Base-by-base conservation (phyloP, 1,140 invertebrate genomes). In the Zaprionus tsacasi region DNA sequence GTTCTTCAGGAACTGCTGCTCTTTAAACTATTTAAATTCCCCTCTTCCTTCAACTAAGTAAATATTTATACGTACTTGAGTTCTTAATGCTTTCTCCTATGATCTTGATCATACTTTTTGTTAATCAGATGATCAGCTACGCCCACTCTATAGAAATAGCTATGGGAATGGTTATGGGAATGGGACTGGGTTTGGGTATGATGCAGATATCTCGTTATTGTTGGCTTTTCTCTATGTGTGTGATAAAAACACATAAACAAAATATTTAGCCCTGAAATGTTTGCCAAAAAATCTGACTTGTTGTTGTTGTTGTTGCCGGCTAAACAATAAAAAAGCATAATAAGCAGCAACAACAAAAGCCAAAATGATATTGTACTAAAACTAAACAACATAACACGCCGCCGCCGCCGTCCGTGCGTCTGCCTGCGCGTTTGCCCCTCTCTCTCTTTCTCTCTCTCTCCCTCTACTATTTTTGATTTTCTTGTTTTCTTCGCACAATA, bases 221-320 rank as follows among this genome's bases (percentile, higher is more conserved):
- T 74, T 43, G 54, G 57, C 48, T 59, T 21, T 45, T 30, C 11
- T 30, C 21, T 21, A 21, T 21, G 21, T 21, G 21, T 79, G 67
- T 87, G 82, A 87, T 83, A 89, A 88, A 88, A 78, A 70, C 79
- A 76, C 70, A 87, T 81, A 87, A 88, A 82, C 73, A 89, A 89
- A 88, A 81, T 89, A 88, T 88, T 88, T 88, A 89, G 85, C 85
- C 85, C 85, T 88, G 85, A 88, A 88, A 85, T 88, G 85, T 81
- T 88, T 88, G 83, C 83, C 85, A 88, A 88, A 88, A 89, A 89
- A 88, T 83, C 78, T 74, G 64, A 15, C 12, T 60, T 36, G 5
- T 30, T 21, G 38, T 72, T 72, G 59, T 61, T 65, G 45, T 73
- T 79, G 57, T 64, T 77, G 74, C 83, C 85, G 83, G 83, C 83